These are phyloP conservation scores for Brachionus sp. DNA, from an alignment of 1,140 invertebrate genomes.

Conservation along the genomic window DNA sequence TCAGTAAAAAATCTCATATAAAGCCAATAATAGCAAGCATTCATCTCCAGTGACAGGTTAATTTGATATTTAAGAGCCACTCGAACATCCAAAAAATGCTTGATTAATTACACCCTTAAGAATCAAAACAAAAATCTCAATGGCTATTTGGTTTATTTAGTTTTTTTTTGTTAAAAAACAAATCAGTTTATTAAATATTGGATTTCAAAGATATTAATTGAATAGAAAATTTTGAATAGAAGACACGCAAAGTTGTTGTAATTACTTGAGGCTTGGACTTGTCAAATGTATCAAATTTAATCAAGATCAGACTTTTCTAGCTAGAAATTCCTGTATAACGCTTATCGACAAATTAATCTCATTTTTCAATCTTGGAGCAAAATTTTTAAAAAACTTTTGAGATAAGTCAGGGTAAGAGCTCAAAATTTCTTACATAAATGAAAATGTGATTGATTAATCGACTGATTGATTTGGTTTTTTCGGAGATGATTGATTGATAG, in stretches of 20 bases:
- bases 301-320: neutral
- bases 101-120: constrained; percentile 28
- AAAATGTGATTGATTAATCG: constrained; percentile 33
- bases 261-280: neutral
- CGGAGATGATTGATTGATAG: constrained; percentile 8
- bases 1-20: neutral
- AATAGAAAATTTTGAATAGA: neutral
- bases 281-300: neutral
- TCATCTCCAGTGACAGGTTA: neutral
- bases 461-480: constrained; percentile 25
- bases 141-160: neutral
- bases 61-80: neutral
- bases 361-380: constrained; percentile 9
- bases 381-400: neutral
- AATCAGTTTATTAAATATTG: neutral
- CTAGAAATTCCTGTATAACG: neutral
- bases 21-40: neutral
- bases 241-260: neutral
- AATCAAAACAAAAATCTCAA: neutral
- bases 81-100: neutral
- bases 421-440: constrained; percentile 16
- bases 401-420: neutral
- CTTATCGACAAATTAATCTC: neutral
- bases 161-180: neutral
- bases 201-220: neutral